phyloP scores from a whole-genome alignment of 2,888 invertebrate genomes.

The Chrysolina haemoptera region DNA sequence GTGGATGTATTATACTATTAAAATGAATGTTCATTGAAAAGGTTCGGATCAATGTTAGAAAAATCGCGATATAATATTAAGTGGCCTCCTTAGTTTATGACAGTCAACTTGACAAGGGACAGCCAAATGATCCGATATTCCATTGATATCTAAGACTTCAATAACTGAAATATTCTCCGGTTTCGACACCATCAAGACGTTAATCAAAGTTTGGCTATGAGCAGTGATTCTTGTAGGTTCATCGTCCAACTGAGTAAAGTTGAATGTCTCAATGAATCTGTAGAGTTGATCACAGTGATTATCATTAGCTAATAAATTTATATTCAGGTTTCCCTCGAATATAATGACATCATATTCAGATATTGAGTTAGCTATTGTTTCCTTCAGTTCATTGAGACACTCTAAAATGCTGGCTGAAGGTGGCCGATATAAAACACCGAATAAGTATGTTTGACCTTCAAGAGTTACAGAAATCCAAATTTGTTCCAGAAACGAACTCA shows the following conservation, averaged over 20 bases:
- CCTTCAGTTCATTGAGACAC: slow-evolving; percentile 9
- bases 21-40: too few relatives aligned
- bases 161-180: too few relatives aligned
- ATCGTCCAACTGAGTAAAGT: not conserved
- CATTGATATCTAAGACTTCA: too few relatives aligned
- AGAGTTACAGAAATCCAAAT: not conserved
- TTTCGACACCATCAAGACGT: too few relatives aligned
- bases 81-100: too few relatives aligned
- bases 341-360: not conserved
- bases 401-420: slow-evolving; percentile 3
- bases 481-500: slow-evolving; percentile 15
- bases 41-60: too few relatives aligned
- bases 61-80: too few relatives aligned
- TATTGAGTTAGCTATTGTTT: not conserved
- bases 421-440: slow-evolving; percentile 13
- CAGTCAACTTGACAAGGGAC: too few relatives aligned
- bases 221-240: not conserved
- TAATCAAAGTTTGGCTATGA: not conserved
- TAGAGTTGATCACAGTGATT: not conserved
- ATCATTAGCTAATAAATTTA: not conserved
- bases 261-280: not conserved
- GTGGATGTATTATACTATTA: too few relatives aligned
- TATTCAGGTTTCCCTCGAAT: not conserved
- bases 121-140: too few relatives aligned
- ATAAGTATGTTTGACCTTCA: not conserved